phyloP scores from a whole-genome alignment of 2,888 invertebrate species.

The Eupelmus urozonus region DNA sequence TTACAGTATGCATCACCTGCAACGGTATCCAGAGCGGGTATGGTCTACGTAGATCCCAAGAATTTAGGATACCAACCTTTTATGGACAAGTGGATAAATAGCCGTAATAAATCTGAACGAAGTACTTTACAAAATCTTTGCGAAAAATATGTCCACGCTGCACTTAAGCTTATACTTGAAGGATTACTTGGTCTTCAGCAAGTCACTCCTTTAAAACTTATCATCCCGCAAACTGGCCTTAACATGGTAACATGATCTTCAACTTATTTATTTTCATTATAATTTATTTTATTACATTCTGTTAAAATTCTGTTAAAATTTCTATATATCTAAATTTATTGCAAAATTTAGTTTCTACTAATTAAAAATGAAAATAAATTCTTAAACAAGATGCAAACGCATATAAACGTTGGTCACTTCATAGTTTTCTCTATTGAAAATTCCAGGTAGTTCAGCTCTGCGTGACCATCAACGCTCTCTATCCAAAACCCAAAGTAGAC shows the following conservation, averaged over 20 bases:
- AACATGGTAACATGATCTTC: constrained; percentile 84
- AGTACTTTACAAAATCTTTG: constrained; percentile 80
- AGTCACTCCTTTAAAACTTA: constrained; percentile 86
- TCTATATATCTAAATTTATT: neutral
- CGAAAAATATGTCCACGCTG: constrained; percentile 86
- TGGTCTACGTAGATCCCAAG: constrained; percentile 96
- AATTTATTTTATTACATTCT: too few species aligned
- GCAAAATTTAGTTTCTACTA: neutral
- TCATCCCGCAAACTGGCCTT: constrained; percentile 90
- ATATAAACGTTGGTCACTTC: too few species aligned
- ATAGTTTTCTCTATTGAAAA: constrained; percentile 21
- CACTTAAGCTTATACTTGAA: constrained; percentile 85
- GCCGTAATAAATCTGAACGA: constrained; percentile 77
- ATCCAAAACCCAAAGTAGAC: constrained; percentile 74
- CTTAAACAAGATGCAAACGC: too few species aligned
- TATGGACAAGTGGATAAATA: constrained; percentile 90
- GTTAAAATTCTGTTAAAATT: too few species aligned
- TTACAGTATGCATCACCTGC: constrained; percentile 94
- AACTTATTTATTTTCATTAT: neutral
- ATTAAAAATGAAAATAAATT: too few species aligned
- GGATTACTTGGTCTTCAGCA: constrained; percentile 86
- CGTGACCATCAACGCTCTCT: constrained; percentile 86
- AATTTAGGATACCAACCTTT: constrained; percentile 91
- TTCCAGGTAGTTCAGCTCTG: constrained; percentile 88
- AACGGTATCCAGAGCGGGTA: constrained; percentile 94